Evolutionary conservation across 2,888 invertebrate genomes (phyloP), one percentile per base, ranked within the genome.

Genomic region (Hypercompe scribonia): DNA sequence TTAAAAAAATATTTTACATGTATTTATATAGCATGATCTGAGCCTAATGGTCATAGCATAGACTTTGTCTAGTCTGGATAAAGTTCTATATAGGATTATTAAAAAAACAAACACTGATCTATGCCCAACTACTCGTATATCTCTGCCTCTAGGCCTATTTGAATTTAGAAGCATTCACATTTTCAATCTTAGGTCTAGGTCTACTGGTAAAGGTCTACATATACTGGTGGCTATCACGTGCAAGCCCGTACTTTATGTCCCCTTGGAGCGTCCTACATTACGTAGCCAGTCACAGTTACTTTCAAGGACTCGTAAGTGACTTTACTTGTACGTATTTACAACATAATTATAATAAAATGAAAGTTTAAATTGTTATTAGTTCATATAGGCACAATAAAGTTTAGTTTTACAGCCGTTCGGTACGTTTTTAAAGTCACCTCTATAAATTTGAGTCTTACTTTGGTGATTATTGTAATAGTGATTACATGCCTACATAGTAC

Each of bases 241-340:
- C 42, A 61, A 63, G 39, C 46, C 36, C 31, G 36, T 54, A 58
- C 50, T 67, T 39, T 39, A n/a, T 66, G 15, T 71, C 61, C 61
- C 67, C 71, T 61, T 71, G 58, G 66, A 71, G 39, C 58, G 71
- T 42, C 72, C 72, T 72, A 72, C 34, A 72, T 68, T 68, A 72
- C 68, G 72, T 72, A 68, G 63, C 72, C 50, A 50, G 67, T 46
- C 36, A 50, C 50, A 63, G 63, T 68, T n/a, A 50, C 39, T 34
- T 42, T 36, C 68, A 68, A 72, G 68, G 72, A 68, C 68, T 63
- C 21, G 68, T 67, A 46, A 72, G 68, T 72, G 72, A 63, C 68
- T 64, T 72, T 72, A 63, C 63, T 63, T 69, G 69, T 69, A 68
- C 58, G 64, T 65, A 65, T 36, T 28, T 39, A 39, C 21, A 58